Conservation (phyloP, 2,113 vertebrate genomes). For the Stercorarius parasiticus region DNA sequence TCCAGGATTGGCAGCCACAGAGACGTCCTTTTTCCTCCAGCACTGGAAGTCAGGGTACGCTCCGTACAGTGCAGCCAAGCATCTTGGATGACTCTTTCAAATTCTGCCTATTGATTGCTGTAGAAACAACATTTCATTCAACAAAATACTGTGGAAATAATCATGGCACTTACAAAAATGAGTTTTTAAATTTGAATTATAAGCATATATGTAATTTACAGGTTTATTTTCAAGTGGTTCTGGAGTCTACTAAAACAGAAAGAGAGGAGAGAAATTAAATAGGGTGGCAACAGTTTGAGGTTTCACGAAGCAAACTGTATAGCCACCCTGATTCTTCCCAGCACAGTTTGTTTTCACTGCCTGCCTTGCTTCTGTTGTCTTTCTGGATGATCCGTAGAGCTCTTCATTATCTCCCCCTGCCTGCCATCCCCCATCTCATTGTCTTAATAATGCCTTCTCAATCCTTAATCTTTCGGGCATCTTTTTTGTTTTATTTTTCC, state of each 20-base stretch:
- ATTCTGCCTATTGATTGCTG: not conserved
- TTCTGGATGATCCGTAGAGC: not conserved
- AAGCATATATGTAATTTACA: not conserved
- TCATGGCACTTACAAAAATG: not conserved
- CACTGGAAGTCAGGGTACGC: not conserved
- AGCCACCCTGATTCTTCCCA: not conserved
- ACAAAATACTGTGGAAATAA: not conserved
- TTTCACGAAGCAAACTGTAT: not conserved
- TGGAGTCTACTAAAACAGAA: not conserved
- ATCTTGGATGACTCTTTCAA: not conserved
- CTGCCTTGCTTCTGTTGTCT: not conserved
- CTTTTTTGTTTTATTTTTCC: not conserved
- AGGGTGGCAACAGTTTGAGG: not conserved
- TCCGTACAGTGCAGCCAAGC: rapidly evolving
- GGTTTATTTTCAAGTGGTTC: not conserved
- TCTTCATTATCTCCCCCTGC: not conserved
- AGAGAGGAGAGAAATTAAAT: not conserved
- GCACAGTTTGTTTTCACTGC: rapidly evolving
- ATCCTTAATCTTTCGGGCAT: not conserved
- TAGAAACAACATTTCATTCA: not conserved
- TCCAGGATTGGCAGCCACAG: not conserved
- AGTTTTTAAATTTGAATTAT: not conserved
- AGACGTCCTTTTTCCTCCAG: not conserved
- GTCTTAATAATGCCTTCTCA: not conserved
- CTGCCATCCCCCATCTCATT: not conserved